Conservation (phyloP, 2,113 vertebrate species). For the Myiozetetes cayanensis region DNA sequence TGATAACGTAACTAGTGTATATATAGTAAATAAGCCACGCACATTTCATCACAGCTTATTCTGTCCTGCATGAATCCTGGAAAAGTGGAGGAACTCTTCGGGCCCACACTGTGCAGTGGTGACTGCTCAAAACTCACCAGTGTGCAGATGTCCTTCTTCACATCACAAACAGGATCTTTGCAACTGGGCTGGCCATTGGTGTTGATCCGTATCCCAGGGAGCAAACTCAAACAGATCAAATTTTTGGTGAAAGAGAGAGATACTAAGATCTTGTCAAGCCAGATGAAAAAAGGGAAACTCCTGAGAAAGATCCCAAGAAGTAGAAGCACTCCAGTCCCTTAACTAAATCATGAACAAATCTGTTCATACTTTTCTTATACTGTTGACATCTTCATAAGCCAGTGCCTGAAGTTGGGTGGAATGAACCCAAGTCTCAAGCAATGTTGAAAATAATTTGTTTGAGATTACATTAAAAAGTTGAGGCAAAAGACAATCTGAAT, state of each 20-base stretch:
- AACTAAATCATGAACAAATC: background rate
- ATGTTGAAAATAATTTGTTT: background rate
- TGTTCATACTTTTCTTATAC: background rate
- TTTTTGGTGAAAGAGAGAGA: background rate
- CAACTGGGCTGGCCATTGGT: background rate
- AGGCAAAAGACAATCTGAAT: background rate
- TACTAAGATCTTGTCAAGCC: background rate
- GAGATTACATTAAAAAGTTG: background rate
- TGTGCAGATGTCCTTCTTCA: background rate
- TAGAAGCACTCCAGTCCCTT: background rate
- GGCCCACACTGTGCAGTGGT: background rate
- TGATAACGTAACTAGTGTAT: background rate
- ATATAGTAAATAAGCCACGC: background rate
- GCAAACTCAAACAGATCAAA: background rate
- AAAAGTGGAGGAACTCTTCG: background rate
- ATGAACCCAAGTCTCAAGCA: background rate
- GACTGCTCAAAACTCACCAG: background rate
- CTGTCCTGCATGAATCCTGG: background rate
- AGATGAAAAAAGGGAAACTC: background rate
- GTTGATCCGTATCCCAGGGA: background rate
- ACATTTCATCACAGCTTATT: background rate
- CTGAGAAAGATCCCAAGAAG: background rate
- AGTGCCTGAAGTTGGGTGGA: background rate
- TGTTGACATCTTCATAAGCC: background rate
- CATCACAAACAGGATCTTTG: background rate